Conservation (phyloP, 1,140 invertebrate species). For the Brachionus plicatilis region DNA sequence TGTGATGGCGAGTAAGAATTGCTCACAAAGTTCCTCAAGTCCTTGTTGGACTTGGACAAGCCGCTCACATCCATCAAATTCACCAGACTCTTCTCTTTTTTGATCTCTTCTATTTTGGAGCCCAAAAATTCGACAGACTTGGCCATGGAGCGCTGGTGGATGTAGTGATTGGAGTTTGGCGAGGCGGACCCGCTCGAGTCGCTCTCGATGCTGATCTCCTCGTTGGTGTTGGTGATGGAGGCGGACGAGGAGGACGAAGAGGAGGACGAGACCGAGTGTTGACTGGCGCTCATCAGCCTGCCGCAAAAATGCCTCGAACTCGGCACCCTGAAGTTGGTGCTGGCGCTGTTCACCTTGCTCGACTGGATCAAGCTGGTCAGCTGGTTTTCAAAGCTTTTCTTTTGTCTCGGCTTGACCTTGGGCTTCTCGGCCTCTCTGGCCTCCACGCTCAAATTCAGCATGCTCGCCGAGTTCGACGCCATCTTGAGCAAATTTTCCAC, state of each 20-base stretch:
- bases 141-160: not conserved
- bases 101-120: not conserved
- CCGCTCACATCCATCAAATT: not conserved
- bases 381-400: constrained; percentile 7
- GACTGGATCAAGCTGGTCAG: not conserved
- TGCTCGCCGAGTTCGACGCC: constrained; percentile 20
- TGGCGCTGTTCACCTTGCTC: not conserved
- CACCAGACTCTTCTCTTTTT: constrained; percentile 8
- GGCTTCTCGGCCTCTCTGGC: not conserved
- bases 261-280: not conserved
- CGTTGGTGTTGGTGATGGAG: not conserved
- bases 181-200: not conserved
- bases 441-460: not conserved
- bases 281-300: not conserved
- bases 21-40: not conserved
- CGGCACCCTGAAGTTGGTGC: not conserved
- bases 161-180: not conserved
- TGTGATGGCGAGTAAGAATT: constrained; percentile 33
- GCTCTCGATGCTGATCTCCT: constrained; percentile 1
- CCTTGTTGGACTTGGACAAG: constrained; percentile 23
- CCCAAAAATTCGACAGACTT: constrained; percentile 11
- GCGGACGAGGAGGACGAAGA: not conserved
- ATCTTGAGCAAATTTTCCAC: constrained; percentile 34
- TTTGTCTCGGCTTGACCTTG: not conserved
- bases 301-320: constrained; percentile 37